A percentile compares a stretch with the other conserved stretches of the same genome.
These are phyloP conservation scores for Oeneis ivallda DNA, from an alignment of 2,888 invertebrate species.

Conservation along the genomic window DNA sequence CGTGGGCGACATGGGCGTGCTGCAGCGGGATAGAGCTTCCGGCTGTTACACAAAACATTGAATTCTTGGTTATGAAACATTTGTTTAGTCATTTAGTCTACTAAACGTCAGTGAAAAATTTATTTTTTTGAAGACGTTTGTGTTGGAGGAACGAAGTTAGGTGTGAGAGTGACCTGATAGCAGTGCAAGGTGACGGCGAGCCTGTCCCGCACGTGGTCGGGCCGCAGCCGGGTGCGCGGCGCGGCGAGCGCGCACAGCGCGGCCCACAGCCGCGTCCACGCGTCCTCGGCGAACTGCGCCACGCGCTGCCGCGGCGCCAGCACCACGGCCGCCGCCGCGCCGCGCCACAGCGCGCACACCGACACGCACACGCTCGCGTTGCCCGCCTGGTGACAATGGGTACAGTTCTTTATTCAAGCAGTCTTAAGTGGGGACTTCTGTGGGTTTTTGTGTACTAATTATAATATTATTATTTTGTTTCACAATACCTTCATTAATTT, in stretches of 20 bases:
- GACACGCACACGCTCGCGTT: constrained; percentile 79
- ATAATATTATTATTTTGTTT: no score
- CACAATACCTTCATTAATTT: no score
- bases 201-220: constrained; percentile 88
- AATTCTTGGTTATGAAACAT: not conserved
- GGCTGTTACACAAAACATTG: constrained; percentile 74
- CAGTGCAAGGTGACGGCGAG: constrained; percentile 90
- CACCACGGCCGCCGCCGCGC: constrained; percentile 86
- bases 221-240: constrained; percentile 83
- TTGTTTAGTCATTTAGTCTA: no score
- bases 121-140: no score
- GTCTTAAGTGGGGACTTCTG: not conserved
- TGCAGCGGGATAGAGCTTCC: constrained; percentile 91
- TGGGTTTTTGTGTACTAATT: not conserved
- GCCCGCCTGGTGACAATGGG: constrained; percentile 23
- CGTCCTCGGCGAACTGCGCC: constrained; percentile 90
- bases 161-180: constrained; percentile 83
- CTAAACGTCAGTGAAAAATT: no score
- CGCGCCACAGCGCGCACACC: constrained; percentile 89
- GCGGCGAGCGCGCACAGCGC: constrained; percentile 78
- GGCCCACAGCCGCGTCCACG: constrained; percentile 92
- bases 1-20: constrained; percentile 91
- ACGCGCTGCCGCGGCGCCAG: constrained; percentile 91
- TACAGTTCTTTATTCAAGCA: no score
- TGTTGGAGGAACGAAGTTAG: no score